These are phyloP conservation scores for Caenorhabditis latens DNA, from an alignment of 1,140 invertebrate genomes.

Conservation along the genomic window DNA sequence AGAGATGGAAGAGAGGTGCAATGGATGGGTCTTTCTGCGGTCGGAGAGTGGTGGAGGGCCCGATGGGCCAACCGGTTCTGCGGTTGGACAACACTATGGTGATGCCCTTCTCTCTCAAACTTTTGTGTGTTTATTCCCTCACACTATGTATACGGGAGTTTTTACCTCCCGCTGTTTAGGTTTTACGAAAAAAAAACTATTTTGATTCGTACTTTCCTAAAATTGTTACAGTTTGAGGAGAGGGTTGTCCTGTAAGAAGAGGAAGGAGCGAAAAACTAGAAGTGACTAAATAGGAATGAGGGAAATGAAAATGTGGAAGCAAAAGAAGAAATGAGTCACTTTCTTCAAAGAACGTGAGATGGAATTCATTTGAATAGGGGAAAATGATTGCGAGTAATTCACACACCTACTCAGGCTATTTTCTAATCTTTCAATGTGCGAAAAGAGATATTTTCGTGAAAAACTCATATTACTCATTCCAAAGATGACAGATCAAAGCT, in stretches of 20 bases:
- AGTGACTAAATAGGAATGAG: not conserved
- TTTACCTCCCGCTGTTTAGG: conserved; percentile 42
- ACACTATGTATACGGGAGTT: conserved; percentile 21
- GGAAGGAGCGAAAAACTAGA: not conserved
- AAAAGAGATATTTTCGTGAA: no score
- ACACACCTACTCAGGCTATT: not conserved
- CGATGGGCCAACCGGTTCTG: conserved; percentile 43
- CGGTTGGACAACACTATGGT: conserved; percentile 53
- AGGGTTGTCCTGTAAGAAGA: not conserved
- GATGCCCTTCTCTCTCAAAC: conserved; percentile 43
- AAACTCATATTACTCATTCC: no score
- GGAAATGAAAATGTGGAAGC: not conserved
- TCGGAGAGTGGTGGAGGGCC: conserved; percentile 31
- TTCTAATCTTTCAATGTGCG: not conserved
- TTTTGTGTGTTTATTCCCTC: not conserved
- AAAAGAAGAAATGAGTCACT: conserved; percentile 3
- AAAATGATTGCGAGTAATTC: not conserved
- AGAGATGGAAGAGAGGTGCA: conserved; percentile 18
- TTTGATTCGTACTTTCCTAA: not conserved
- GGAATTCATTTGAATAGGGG: not conserved
- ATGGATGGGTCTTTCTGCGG: conserved; percentile 45
- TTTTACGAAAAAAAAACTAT: not conserved
- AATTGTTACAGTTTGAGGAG: not conserved
- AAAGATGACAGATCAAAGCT: no score
- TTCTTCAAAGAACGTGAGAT: not conserved